phyloP scores from a whole-genome alignment of 2,888 invertebrate genomes.

The Anagyrus pseudococci region DNA sequence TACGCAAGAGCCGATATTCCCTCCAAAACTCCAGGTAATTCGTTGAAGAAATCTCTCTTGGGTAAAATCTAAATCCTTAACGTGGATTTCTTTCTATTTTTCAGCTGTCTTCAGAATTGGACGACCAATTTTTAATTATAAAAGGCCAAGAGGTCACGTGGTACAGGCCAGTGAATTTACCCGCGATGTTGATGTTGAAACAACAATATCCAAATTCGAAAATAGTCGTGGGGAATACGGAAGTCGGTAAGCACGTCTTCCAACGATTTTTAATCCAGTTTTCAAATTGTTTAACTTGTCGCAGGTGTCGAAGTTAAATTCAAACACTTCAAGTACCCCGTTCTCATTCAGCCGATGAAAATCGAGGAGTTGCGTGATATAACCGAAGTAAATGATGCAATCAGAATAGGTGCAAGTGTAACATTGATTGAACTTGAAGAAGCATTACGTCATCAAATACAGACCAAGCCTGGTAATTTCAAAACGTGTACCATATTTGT shows the following conservation, averaged over 20 bases:
- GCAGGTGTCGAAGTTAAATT: conserved; percentile 85
- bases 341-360: conserved; percentile 75
- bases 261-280: neutral
- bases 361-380: conserved; percentile 74
- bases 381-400: conserved; percentile 64
- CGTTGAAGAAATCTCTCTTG: too few relatives aligned
- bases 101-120: conserved; percentile 63
- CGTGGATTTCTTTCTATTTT: conserved; percentile 5
- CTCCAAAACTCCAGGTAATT: conserved; percentile 79
- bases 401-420: conserved; percentile 80
- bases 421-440: conserved; percentile 80
- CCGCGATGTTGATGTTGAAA: conserved; percentile 75
- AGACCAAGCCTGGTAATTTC: conserved; percentile 61
- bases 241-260: conserved; percentile 79
- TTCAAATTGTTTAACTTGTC: neutral
- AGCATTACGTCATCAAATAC: conserved; percentile 66
- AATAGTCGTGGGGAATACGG: conserved; percentile 88
- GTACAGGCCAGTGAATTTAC: conserved; percentile 77
- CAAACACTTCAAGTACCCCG: conserved; percentile 80
- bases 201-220: conserved; percentile 71
- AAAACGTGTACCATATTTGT: too few relatives aligned
- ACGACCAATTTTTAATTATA: conserved; percentile 69
- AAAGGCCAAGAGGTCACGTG: conserved; percentile 73
- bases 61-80: too few relatives aligned
- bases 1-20: conserved; percentile 90